phyloP scores from a whole-genome alignment of 2,113 vertebrate genomes.

The Meleagris gallopavo region DNA sequence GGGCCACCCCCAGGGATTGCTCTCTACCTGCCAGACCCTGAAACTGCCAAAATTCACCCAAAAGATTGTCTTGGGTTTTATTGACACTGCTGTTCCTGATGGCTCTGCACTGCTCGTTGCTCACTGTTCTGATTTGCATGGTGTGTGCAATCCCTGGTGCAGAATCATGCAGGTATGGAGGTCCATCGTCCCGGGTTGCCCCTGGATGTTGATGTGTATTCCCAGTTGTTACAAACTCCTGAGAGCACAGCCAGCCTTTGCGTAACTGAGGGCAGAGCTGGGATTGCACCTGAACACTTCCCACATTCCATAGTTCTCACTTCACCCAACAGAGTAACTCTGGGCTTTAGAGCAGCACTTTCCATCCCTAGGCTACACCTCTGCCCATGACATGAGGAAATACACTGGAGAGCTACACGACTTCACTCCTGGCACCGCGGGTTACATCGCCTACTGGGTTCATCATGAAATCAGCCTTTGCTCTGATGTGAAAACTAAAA shows the following conservation, averaged over 20 bases:
- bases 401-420: conserved; percentile 74
- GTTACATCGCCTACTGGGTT: conserved; percentile 73
- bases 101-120: not conserved
- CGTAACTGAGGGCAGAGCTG: not conserved
- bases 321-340: fast-evolving
- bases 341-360: not conserved
- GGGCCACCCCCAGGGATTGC: not conserved
- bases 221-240: no score
- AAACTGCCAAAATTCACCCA: not conserved
- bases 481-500: conserved; percentile 39
- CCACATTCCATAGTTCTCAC: fast-evolving
- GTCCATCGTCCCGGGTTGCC: not conserved
- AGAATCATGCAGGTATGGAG: not conserved
- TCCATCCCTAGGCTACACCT: conserved; percentile 69
- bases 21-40: not conserved
- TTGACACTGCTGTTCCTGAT: not conserved
- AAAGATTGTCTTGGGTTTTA: not conserved
- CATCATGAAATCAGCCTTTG: conserved; percentile 56
- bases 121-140: not conserved
- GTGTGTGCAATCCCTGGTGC: not conserved
- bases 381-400: conserved; percentile 76
- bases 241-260: not conserved
- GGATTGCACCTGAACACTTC: fast-evolving
- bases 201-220: no score
- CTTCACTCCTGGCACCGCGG: conserved; percentile 73